Conservation (phyloP, 2,113 vertebrate genomes). For the Podarcis raffonei region DNA sequence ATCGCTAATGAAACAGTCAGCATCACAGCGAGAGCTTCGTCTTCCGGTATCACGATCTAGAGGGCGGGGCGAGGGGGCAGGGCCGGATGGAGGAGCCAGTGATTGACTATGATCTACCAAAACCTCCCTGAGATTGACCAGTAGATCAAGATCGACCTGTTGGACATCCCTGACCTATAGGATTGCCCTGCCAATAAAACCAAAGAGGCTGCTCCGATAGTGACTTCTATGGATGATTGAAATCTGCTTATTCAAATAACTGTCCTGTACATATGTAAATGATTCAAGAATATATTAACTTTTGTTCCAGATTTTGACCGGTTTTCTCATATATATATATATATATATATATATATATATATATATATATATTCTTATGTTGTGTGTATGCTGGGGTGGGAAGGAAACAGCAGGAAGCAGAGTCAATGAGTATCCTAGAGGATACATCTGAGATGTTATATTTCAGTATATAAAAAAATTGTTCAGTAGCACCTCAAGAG, state of each 20-base stretch:
- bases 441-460: background rate
- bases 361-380: no score
- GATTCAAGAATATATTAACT: background rate
- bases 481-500: no score
- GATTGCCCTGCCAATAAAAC: background rate
- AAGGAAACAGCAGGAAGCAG: background rate
- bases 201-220: background rate
- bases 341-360: no score
- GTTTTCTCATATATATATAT: background rate
- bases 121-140: no score
- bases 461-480: background rate
- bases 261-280: background rate
- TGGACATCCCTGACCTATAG: no score
- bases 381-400: background rate
- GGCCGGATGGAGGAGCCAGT: no score
- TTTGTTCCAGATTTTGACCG: background rate
- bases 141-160: no score
- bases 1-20: no score
- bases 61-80: no score
- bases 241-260: background rate
- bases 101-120: no score
- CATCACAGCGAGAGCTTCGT: no score
- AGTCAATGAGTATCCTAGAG: background rate
- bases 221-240: background rate
- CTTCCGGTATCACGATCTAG: no score